phyloP scores from a whole-genome alignment of 2,113 vertebrate genomes.

The Burhinus oedicnemus region DNA sequence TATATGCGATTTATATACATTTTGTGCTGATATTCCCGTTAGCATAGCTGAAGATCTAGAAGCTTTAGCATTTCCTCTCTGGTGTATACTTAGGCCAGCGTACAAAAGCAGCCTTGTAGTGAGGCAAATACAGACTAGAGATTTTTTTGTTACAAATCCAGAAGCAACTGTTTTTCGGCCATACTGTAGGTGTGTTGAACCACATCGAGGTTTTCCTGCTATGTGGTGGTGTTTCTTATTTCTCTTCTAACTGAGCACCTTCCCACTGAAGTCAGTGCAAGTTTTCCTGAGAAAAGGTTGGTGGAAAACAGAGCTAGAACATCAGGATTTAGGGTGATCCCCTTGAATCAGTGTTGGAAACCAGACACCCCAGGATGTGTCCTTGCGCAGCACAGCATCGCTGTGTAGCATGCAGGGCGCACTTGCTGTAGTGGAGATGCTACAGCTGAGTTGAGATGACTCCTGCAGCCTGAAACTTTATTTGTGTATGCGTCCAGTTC shows the following conservation, averaged over 20 bases:
- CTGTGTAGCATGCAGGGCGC: not conserved
- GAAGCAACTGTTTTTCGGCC: not conserved
- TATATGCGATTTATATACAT: not conserved
- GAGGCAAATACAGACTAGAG: not conserved
- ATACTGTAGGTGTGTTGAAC: not conserved
- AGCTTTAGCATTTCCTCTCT: not conserved
- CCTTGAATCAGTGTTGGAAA: slow-evolving; percentile 15
- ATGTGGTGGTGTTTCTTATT: not conserved
- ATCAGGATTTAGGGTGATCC: not conserved
- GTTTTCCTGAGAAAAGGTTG: not conserved
- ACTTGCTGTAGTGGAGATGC: not conserved
- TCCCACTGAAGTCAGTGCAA: not conserved
- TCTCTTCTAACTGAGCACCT: not conserved
- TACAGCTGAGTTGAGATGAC: not conserved
- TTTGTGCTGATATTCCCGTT: not conserved
- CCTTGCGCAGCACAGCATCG: not conserved
- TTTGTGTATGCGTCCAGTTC: not conserved
- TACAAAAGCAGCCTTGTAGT: slow-evolving; percentile 13
- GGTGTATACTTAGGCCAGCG: not conserved
- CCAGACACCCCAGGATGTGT: not conserved
- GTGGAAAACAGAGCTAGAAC: not conserved
- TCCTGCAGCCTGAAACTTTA: not conserved
- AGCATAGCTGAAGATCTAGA: not conserved
- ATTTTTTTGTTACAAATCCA: not conserved
- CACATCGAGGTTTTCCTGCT: not conserved